Evolutionary conservation across 1,140 invertebrate genomes (phyloP).

Genomic region (Ephestia elutella): DNA sequence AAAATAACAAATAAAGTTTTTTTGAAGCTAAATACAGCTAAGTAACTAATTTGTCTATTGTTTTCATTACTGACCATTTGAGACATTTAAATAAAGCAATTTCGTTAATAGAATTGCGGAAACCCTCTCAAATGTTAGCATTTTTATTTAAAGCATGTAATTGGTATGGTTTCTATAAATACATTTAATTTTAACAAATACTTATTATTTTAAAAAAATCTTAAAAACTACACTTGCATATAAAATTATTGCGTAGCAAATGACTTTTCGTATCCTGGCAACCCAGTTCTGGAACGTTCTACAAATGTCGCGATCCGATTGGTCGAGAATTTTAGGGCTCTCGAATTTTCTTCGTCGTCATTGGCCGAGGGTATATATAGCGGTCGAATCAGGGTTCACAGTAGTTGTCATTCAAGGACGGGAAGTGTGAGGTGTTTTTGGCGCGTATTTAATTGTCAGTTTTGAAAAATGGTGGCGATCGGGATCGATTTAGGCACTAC

Average conservation of each 20-base stretch:
- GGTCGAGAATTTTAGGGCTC: slow-evolving; percentile 20
- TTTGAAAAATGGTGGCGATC: slow-evolving; percentile 70
- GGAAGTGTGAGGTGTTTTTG: neutral
- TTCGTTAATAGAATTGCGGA: too few relatives aligned
- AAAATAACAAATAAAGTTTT: too few relatives aligned
- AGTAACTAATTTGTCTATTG: too few relatives aligned
- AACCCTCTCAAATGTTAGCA: neutral
- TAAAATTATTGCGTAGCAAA: neutral
- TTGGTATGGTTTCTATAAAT: slow-evolving; percentile 1
- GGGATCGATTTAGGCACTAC: slow-evolving; percentile 83
- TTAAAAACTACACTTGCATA: neutral
- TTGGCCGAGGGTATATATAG: slow-evolving; percentile 47
- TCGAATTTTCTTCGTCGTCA: slow-evolving; percentile 39
- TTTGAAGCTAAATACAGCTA: too few relatives aligned
- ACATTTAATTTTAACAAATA: neutral
- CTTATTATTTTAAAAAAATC: too few relatives aligned
- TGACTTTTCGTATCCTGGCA: slow-evolving; percentile 24
- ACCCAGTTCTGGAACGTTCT: slow-evolving; percentile 43
- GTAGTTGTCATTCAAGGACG: slow-evolving; percentile 16
- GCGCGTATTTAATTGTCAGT: slow-evolving; percentile 11
- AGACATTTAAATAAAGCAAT: too few relatives aligned
- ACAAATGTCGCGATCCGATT: slow-evolving; percentile 33
- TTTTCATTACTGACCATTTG: too few relatives aligned
- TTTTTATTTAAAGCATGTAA: neutral
- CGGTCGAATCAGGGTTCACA: slow-evolving; percentile 17